phyloP scores from a whole-genome alignment of 2,797 vertebrate genomes.

The Melanotaenia pygmaea region DNA sequence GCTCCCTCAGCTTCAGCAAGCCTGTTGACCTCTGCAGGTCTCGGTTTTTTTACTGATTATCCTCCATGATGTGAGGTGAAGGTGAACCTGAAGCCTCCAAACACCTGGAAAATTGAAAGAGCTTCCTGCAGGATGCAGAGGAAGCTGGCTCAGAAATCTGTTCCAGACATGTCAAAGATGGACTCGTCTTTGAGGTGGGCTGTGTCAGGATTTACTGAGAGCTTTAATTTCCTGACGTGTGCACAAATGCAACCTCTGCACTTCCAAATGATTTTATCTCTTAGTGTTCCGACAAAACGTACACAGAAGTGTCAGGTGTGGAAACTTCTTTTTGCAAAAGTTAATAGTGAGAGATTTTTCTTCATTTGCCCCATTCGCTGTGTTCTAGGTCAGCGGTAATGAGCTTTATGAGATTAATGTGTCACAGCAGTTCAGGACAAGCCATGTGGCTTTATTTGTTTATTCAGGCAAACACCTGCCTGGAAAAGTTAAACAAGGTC shows the following conservation, averaged over 20 bases:
- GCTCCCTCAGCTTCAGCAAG: too few relatives aligned
- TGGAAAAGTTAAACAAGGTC: background rate
- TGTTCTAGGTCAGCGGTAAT: slow-evolving; percentile 12
- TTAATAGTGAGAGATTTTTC: background rate
- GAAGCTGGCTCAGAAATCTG: background rate
- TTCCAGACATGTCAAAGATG: too few relatives aligned
- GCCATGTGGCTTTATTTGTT: slow-evolving; percentile 27
- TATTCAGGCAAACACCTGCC: slow-evolving; percentile 7
- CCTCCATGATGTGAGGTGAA: background rate
- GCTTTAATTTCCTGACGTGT: too few relatives aligned
- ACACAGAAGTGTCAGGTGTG: background rate
- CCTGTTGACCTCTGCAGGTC: too few relatives aligned
- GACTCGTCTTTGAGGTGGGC: slow-evolving; percentile 2
- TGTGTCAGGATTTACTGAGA: background rate
- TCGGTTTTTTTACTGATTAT: too few relatives aligned
- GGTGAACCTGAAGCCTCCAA: background rate
- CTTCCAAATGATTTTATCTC: background rate
- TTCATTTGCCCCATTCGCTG: slow-evolving; percentile 2
- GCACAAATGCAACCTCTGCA: background rate
- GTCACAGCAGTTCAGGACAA: background rate
- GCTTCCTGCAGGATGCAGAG: background rate
- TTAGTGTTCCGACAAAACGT: slow-evolving; percentile 6
- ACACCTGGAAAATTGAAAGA: background rate
- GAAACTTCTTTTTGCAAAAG: slow-evolving; percentile 2
- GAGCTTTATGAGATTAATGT: slow-evolving; percentile 26